Evolutionary conservation across 2,888 invertebrate genomes (phyloP), one percentile per base, ranked within the genome.

Genomic region (Dendrolimus houi): DNA sequence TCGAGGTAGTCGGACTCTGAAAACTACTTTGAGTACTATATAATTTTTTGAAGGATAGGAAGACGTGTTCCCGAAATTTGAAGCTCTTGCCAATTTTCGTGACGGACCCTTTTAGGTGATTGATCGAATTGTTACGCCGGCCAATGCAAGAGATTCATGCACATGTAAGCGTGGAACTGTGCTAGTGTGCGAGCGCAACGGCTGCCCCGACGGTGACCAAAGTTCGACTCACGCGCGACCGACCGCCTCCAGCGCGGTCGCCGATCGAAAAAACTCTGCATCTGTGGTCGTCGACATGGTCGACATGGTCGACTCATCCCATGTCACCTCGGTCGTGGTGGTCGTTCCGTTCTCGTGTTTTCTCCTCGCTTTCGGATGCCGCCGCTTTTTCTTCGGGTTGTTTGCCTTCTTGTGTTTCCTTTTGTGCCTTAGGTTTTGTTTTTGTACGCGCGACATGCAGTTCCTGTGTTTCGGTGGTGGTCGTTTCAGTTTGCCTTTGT

Each of bases 241-340:
- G 86, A 81, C 86, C 86, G 87, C 87, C 87, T 91, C 90, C 85
- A 84, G 91, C 84, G 88, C 89, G 84, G 87, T 87, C 83, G 88
- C 88, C 73, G 91, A 86, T 77, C 91, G 91, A 84, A 92, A 92
- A 87, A 92, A 92, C 91, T 91, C 91, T 62, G 82, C 85, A 77
- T 81, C 87, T 62, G 80, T 91, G 81, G 72, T 92, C 77, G 92
- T 91, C 57, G 87, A 88, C 85, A 87, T 85, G 12, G 88, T 88
- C 61, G 89, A 87, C 78, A 91, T 89, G 56, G 89, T 90, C 69
- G 91, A 90, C 74, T 88, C 88, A 71, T 91, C 89, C 81, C 89
- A 88, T 70, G 83, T 83, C 65, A 82, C 76, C 68, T 86, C 85
- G 69, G 87, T 88, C 67, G 87, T 87, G 66, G 88, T 87, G 63